A percentile compares a stretch with the other conserved stretches of the same genome.
phyloP scores from a whole-genome alignment of 2,888 invertebrate genomes.

The Zygaena filipendulae region DNA sequence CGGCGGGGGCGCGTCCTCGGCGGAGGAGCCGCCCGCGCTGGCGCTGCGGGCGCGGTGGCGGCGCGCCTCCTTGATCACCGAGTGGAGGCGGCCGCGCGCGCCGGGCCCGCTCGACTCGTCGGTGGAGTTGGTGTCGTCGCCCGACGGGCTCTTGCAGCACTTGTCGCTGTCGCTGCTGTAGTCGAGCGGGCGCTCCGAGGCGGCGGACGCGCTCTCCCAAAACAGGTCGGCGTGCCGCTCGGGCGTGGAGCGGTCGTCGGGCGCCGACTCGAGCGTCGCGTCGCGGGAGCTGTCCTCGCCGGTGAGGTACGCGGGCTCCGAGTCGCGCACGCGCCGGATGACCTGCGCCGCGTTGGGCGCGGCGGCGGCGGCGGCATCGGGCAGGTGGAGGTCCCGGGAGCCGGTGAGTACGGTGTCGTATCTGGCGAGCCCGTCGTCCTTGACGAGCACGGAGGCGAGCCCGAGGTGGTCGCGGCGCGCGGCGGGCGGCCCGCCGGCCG shows the following conservation, averaged over 20 bases:
- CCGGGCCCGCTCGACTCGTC: conserved; percentile 51
- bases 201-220: conserved; percentile 55
- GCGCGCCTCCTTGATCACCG: conserved; percentile 55
- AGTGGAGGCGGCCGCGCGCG: conserved; percentile 48
- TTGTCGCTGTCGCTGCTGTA: conserved; percentile 61
- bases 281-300: conserved; percentile 44
- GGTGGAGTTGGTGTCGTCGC: conserved; percentile 50
- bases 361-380: conserved; percentile 43
- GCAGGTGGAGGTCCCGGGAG: conserved; percentile 39
- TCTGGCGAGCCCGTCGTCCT: conserved; percentile 40
- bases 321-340: conserved; percentile 47
- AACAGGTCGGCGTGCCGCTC: conserved; percentile 50
- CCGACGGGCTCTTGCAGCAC: conserved; percentile 54
- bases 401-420: conserved; percentile 45
- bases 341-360: conserved; percentile 51
- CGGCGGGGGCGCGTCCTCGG: conserved; percentile 43
- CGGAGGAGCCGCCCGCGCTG: conserved; percentile 38
- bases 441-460: conserved; percentile 40
- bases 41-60: conserved; percentile 33
- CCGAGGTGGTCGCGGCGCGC: conserved; percentile 29
- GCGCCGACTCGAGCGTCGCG: conserved; percentile 34
- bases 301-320: conserved; percentile 39
- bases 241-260: conserved; percentile 42
- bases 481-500: conserved; percentile 38
- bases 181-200: conserved; percentile 43